Evolutionary conservation across 2,113 vertebrate genomes (phyloP).

Genomic region (Porphyrio hochstetteri): DNA sequence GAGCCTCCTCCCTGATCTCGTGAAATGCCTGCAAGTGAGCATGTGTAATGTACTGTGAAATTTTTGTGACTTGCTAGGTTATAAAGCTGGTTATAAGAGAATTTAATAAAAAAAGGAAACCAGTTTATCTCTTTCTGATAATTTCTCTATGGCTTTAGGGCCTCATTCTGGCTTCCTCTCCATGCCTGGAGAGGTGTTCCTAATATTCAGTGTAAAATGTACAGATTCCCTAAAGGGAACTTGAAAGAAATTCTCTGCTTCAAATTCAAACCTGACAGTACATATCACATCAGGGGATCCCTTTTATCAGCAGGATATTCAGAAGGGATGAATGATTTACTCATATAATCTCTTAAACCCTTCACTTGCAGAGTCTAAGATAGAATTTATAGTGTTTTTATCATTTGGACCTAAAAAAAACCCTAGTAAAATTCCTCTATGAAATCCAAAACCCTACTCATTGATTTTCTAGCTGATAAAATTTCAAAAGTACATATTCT

Average conservation of each 20-base stretch:
- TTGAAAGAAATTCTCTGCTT: constrained; percentile 56
- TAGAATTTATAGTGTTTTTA: constrained; percentile 69
- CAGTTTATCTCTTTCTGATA: constrained; percentile 64
- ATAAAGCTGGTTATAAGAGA: constrained; percentile 65
- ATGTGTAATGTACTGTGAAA: constrained; percentile 5
- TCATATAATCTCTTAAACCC: constrained; percentile 68
- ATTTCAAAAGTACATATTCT: constrained; percentile 60
- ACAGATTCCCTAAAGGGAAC: constrained; percentile 56
- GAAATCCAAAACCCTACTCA: constrained; percentile 56
- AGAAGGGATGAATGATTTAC: constrained; percentile 70
- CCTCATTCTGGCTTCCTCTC: constrained; percentile 32
- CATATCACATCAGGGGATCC: constrained; percentile 50
- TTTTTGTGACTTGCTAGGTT: constrained; percentile 49
- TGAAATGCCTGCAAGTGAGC: constrained; percentile 32
- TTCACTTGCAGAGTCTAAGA: constrained; percentile 46
- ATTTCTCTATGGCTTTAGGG: constrained; percentile 55
- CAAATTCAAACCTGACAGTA: constrained; percentile 70
- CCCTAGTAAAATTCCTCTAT: constrained; percentile 49
- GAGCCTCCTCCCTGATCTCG: background rate
- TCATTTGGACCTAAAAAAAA: constrained; percentile 28
- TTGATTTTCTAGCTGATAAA: constrained; percentile 68
- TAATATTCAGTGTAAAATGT: constrained; percentile 49
- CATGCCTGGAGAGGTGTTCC: constrained; percentile 32
- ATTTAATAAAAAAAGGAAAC: constrained; percentile 70
- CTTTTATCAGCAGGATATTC: constrained; percentile 69